Evolutionary conservation across 2,113 vertebrate genomes (phyloP).

Genomic region (Rhegmatorhina hoffmannsi): DNA sequence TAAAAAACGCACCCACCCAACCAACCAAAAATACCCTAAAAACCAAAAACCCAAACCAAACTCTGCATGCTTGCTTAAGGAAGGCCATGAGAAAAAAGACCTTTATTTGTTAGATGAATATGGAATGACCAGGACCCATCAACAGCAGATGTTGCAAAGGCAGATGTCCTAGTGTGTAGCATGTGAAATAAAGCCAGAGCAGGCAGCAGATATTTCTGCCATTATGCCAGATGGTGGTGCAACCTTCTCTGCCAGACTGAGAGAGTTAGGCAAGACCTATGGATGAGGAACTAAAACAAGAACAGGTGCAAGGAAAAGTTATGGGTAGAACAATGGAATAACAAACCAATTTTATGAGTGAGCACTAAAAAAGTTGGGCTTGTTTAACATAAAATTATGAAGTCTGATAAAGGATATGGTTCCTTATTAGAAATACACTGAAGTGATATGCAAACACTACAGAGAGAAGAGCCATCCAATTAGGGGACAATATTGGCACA

Average conservation of each 20-base stretch:
- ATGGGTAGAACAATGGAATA: neutral
- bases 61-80: neutral
- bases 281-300: constrained; percentile 3
- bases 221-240: neutral
- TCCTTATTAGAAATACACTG: neutral
- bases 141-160: neutral
- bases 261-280: neutral
- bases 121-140: neutral
- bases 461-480: neutral
- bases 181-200: neutral
- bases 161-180: neutral
- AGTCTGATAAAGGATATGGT: neutral
- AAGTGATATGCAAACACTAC: neutral
- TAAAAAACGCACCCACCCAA: neutral
- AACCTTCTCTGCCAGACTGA: neutral
- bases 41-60: neutral
- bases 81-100: neutral
- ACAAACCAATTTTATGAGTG: neutral
- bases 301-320: neutral
- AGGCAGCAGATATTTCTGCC: neutral
- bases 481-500: neutral
- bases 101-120: neutral
- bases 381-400: neutral
- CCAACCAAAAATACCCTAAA: neutral
- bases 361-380: neutral